A percentile compares a stretch with the other conserved stretches of the same genome.
Evolutionary conservation across 2,888 invertebrate species (phyloP).

Genomic region (Pammene fasciana): DNA sequence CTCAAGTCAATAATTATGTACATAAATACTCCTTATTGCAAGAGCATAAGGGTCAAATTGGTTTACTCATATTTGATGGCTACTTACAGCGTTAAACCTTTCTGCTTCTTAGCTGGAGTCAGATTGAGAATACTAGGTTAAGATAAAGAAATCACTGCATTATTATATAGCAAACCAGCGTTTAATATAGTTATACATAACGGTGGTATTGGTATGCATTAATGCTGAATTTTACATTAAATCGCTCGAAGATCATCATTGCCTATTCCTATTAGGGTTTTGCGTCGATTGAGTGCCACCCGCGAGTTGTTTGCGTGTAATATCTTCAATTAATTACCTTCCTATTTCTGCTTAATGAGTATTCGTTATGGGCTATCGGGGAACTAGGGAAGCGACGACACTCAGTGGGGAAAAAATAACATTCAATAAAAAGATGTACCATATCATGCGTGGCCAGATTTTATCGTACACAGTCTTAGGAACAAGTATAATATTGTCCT

Average conservation of each 20-base stretch:
- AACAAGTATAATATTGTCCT: no score
- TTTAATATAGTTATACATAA: conserved; percentile 12
- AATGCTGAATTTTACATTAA: not conserved
- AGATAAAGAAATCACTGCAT: conserved; percentile 12
- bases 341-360: no score
- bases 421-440: no score
- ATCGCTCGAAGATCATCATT: not conserved
- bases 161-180: conserved; percentile 20
- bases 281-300: no score
- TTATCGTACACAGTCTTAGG: no score
- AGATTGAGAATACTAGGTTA: conserved; percentile 14
- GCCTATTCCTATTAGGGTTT: not conserved
- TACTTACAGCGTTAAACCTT: not conserved
- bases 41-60: not conserved
- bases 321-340: no score
- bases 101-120: not conserved
- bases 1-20: not conserved
- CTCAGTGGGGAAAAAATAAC: no score
- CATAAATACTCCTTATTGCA: not conserved
- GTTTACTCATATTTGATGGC: not conserved
- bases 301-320: no score
- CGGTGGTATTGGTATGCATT: conserved; percentile 3
- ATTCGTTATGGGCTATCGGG: no score
- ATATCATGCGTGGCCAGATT: no score
- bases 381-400: no score